Conservation (phyloP, 2,113 vertebrate genomes). For the Rhegmatorhina hoffmannsi region DNA sequence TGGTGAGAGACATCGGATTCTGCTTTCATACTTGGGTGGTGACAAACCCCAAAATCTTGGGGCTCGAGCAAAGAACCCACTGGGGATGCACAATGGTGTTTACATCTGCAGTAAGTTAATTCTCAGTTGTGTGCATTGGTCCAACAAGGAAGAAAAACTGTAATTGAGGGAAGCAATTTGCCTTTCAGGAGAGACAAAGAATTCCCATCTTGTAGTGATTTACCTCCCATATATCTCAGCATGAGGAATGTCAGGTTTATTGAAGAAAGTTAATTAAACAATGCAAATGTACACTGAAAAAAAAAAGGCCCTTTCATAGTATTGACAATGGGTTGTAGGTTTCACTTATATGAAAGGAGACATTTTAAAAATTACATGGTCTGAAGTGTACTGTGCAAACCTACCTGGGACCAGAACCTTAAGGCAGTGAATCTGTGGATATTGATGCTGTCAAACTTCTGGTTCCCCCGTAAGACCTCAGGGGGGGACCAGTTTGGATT, state of each 20-base stretch:
- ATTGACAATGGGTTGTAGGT: neutral
- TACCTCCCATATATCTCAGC: constrained; percentile 52
- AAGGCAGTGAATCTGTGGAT: neutral
- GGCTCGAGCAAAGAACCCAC: neutral
- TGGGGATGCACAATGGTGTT: constrained; percentile 27
- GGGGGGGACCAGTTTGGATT: neutral
- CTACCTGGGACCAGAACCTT: neutral
- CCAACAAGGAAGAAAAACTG: neutral
- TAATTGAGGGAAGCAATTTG: constrained; percentile 57
- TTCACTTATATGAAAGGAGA: neutral
- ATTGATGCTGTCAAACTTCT: neutral
- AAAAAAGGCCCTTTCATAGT: neutral
- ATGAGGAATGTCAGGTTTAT: neutral
- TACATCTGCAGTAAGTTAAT: constrained; percentile 25
- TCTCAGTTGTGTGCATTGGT: constrained; percentile 8
- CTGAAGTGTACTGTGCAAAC: neutral
- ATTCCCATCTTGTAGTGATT: constrained; percentile 43
- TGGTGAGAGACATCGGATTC: constrained; percentile 41
- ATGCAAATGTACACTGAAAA: neutral
- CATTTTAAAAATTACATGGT: neutral
- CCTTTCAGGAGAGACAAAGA: constrained; percentile 60
- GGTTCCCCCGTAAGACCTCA: neutral
- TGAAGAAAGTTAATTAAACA: constrained; percentile 68
- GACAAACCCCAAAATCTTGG: constrained; percentile 12
- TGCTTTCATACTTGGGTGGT: neutral